Percentiles rank a stretch among this genome's conserved stretches.
phyloP scores from a whole-genome alignment of 2,797 vertebrate species.

The Siniperca obscura region DNA sequence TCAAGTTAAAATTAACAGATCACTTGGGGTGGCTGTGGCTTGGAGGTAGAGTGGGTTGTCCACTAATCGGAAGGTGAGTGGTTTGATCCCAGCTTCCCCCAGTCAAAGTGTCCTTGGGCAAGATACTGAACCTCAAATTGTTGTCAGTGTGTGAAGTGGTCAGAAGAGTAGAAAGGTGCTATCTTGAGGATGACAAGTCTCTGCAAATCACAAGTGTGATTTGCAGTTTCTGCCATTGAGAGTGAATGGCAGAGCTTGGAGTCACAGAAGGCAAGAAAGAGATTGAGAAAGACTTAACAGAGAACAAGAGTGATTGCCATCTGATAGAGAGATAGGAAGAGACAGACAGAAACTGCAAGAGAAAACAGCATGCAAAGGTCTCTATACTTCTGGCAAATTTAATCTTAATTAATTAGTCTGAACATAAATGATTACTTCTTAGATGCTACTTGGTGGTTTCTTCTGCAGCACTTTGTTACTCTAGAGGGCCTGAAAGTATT shows the following conservation, averaged over 20 bases:
- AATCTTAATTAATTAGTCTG: not conserved
- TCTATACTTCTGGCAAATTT: constrained; percentile 17
- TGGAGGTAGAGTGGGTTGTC: too few relatives aligned
- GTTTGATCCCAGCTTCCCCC: too few relatives aligned
- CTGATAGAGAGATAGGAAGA: not conserved
- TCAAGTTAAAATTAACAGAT: not conserved
- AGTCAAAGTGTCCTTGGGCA: too few relatives aligned
- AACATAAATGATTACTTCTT: constrained; percentile 4
- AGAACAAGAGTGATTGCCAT: constrained; percentile 9
- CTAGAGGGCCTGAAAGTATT: constrained; percentile 23
- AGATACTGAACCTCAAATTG: too few relatives aligned
- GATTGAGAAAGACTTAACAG: constrained; percentile 6
- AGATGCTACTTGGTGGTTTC: constrained; percentile 3
- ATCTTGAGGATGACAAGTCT: not conserved
- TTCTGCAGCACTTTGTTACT: constrained; percentile 15
- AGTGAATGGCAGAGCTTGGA: not conserved
- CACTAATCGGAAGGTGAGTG: too few relatives aligned
- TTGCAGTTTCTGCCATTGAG: constrained; percentile 38
- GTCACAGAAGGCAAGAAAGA: constrained; percentile 31
- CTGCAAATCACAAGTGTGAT: constrained; percentile 39
- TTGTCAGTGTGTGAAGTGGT: too few relatives aligned
- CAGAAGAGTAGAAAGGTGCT: too few relatives aligned
- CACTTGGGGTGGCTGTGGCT: too few relatives aligned
- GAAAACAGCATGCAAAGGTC: constrained; percentile 1
- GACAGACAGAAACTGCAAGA: not conserved